Base-by-base conservation (phyloP, 2,888 invertebrate species). In the Lasioglossum malachurum region DNA sequence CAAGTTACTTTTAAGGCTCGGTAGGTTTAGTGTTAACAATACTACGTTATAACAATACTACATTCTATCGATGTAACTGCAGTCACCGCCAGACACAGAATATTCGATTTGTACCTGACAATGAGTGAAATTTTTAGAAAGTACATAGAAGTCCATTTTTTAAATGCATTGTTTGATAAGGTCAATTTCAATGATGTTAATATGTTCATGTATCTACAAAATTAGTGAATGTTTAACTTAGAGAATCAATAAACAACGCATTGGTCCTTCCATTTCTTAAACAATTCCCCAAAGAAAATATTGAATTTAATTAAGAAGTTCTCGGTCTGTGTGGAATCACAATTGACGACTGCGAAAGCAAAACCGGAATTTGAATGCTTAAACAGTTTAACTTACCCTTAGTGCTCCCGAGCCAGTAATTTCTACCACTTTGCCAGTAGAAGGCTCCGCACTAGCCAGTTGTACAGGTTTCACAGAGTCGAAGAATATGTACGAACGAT, bases 321-420 rank as follows among this genome's bases (percentile, higher is more conserved):
- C 7, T 31, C 23, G 31, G 1, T 31, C n/a, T n/a, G n/a, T n/a
- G 2, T 12, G 27, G 14, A 49, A 8, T 73, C 23, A 49, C 12
- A 35, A 31, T 49, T 49, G 35, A 19, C 35, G 23, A 27, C 1
- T 14, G 44, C 23, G 44, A 46, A 31, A 35, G 12, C 72, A 31
- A 44, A 23, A 72, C 5, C 8, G 7, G 44, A 46, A 14, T 44
- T 71, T 38, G 16, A 76, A 69, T 23, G 67, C n/a, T 7, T 27
- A 69, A 80, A 49, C 31, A n/a, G 8, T n/a, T 53, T 1, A n/a
- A 67, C 71, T 72, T 79, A 90, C 89, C 90, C 0, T 41, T 12
- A 64, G 2, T 27, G 91, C 88, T 44, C 95, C 95, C 95, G 95
- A 95, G 23, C 95, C 95, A 5, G 94, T 94, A 14, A 95, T 92